Conservation (phyloP, 1,140 invertebrate species). For the Lerema accius region DNA sequence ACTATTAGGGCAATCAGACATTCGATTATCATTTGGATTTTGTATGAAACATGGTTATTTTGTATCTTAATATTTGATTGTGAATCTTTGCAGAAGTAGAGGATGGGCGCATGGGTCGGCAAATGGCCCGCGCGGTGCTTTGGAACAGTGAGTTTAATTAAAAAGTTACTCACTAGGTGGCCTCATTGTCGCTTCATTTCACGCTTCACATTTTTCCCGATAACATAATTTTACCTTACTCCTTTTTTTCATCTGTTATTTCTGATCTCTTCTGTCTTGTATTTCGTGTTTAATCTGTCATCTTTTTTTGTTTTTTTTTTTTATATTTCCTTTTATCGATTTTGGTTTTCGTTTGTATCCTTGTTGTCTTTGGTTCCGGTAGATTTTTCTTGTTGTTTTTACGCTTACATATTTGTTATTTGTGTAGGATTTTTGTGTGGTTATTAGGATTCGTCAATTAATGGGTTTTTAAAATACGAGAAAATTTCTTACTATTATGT, state of each 20-base stretch:
- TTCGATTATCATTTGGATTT: too few relatives aligned
- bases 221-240: constrained; percentile 20
- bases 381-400: not conserved
- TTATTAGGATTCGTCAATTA: too few relatives aligned
- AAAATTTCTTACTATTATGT: too few relatives aligned
- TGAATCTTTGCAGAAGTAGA: constrained; percentile 89
- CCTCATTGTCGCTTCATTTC: constrained; percentile 55
- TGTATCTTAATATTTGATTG: too few relatives aligned
- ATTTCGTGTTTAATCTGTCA: constrained; percentile 1
- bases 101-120: constrained; percentile 87
- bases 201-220: constrained; percentile 39
- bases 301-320: not conserved
- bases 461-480: too few relatives aligned
- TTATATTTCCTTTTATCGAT: constrained; percentile 7
- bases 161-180: constrained; percentile 43
- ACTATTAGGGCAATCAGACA: too few relatives aligned
- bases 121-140: constrained; percentile 89
- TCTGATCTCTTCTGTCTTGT: constrained; percentile 12
- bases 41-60: too few relatives aligned
- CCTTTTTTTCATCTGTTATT: constrained; percentile 20
- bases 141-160: constrained; percentile 89
- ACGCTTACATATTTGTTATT: too few relatives aligned
- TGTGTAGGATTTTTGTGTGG: too few relatives aligned
- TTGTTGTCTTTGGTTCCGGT: not conserved
- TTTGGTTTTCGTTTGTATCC: not conserved